Evolutionary conservation across 2,888 invertebrate species (phyloP), one percentile per base, ranked within the genome.

Genomic region (Lasiommata megera): DNA sequence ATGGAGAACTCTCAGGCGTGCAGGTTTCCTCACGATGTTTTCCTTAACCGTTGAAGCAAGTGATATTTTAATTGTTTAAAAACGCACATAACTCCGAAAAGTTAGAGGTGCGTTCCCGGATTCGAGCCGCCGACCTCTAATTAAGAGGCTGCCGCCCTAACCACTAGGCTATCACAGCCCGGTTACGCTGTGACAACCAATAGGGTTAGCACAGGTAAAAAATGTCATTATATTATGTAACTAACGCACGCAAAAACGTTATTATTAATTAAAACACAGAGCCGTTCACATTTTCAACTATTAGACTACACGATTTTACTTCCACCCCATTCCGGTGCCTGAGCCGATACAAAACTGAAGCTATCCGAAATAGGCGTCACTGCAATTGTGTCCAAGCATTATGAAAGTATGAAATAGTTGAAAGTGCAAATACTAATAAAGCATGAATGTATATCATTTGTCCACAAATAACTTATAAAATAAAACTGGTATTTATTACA

Each of bases 371-470:
- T 41, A 9, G 1, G 17, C 6, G 14, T 17, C 11, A 23, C 28
- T 12, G 28, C 23, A 28, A 23, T 3, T 3, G 12, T 46, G n/a
- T 31, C 46, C 46, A 31, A 46, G 48, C 36, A 12, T 36, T 36
- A 47, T n/a, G 28, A 9, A 23, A n/a, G 6, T 1, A 6, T 34
- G 3, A 36, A 34, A 18, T 37, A 37, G 34, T 48, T 18, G 48
- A 67, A 47, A 50, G 29, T 36, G 23, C 48, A 12, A 28, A 34
- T 28, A 37, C 46, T 6, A 16, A 47, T 1, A 37, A 48, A 54
- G 62, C 66, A 34, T 64, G 62, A 66, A 62, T 53, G 46, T 54
- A 50, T 61, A 59, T 63, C 60, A 62, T 47, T 66, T 65, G 65
- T 64, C 36, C 36, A 8, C 18, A 65, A 16, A 2, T 29, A 46